Evolutionary conservation across 2,888 invertebrate species (phyloP).

Genomic region (Lasioglossum oenotherae): DNA sequence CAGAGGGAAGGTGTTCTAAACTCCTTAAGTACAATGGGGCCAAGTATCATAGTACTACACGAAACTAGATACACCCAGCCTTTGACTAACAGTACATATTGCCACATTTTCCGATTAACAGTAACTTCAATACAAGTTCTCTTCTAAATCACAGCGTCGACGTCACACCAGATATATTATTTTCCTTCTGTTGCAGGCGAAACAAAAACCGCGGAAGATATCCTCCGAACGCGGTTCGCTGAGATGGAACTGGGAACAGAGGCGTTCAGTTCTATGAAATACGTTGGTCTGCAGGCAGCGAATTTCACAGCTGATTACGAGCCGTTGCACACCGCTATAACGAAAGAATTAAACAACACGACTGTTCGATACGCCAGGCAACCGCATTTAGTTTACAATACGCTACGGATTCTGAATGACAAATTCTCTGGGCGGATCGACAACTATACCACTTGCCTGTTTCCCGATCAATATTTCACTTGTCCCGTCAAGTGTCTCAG

Average conservation of each 20-base stretch:
- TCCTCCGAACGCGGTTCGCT: slow-evolving; percentile 87
- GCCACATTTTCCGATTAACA: slow-evolving; percentile 66
- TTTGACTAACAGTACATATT: slow-evolving; percentile 85
- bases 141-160: background rate
- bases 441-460: slow-evolving; percentile 87
- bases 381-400: slow-evolving; percentile 88
- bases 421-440: slow-evolving; percentile 90
- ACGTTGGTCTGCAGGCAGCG: slow-evolving; percentile 87
- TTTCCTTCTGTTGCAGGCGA: slow-evolving; percentile 82
- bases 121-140: slow-evolving; percentile 60
- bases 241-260: slow-evolving; percentile 88
- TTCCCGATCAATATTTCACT: slow-evolving; percentile 92
- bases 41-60: slow-evolving; percentile 92
- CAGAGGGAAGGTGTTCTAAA: slow-evolving; percentile 82
- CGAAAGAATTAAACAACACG: slow-evolving; percentile 88
- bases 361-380: slow-evolving; percentile 89
- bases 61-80: slow-evolving; percentile 91
- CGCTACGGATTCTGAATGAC: slow-evolving; percentile 90
- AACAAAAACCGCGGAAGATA: slow-evolving; percentile 87
- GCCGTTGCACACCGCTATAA: slow-evolving; percentile 86
- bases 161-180: slow-evolving; percentile 37
- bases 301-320: slow-evolving; percentile 87
- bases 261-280: slow-evolving; percentile 90
- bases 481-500: slow-evolving; percentile 90
- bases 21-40: slow-evolving; percentile 87